Base-by-base conservation (phyloP, 2,113 vertebrate genomes). In the Semicossyphus pulcher region DNA sequence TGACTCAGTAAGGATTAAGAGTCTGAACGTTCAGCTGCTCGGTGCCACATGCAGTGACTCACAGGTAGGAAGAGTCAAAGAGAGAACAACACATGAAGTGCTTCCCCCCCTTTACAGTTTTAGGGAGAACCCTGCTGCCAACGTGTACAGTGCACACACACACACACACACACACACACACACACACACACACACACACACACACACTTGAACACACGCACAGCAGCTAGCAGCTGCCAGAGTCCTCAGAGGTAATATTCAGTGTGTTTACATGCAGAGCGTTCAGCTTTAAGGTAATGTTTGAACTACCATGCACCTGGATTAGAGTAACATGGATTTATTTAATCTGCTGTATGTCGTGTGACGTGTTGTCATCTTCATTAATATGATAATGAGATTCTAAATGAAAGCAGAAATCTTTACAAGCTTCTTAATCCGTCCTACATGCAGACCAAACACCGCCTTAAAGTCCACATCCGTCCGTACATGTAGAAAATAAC, bases 51-150 rank as follows among this genome's bases (percentile, higher is more conserved):
- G n/a, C n/a, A n/a, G n/a, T 32, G 31, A 8, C 31, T 32, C 31
- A 8, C 10, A 32, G 10, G 31, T 8, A 32, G 31, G 31, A 32
- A 9, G 10, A 6, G 16, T 36, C 21, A 3, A n/a, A 72, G 37
- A 60, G 14, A 47, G 47, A 60, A 5, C 61, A 67, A 75, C 28
- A 65, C 42, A 32, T 63, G 11, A 77, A 59, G 79, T 73, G 65
- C 82, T 87, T 65, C 84, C 77, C 49, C 59, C n/a, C 31, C n/a
- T 29, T 45, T 18, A 36, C 66, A 71, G 81, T 81, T 78, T 58
- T 72, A 80, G 61, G 83, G 73, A 89, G 83, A 89, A 87, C 80
- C 80, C 88, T 63, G 82, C 48, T 83, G 76, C 72, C 63, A 10
- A 48, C 28, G 52, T 83, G 73, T 76, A 86, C 61, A 79, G 65